A percentile compares a stretch with the other conserved stretches of the same genome.
Conservation (phyloP, 2,113 vertebrate species). For the Sialia sialis region DNA sequence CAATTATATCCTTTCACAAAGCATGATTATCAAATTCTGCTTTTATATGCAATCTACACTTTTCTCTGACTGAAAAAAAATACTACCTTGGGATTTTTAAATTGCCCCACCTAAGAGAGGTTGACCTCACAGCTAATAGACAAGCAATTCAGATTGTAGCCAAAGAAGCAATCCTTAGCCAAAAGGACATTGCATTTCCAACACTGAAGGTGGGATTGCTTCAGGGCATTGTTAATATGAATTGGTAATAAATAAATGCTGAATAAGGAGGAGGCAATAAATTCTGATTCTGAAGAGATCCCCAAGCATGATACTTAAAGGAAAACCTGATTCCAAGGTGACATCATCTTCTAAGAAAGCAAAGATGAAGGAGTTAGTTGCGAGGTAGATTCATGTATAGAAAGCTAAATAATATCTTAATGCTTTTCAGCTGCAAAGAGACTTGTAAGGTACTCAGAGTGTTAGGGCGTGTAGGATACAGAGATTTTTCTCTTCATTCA, state of each 20-base stretch:
- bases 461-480: background rate
- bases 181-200: background rate
- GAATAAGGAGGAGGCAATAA: background rate
- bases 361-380: background rate
- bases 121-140: background rate
- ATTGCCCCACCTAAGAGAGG: background rate
- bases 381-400: background rate
- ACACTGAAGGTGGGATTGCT: fast-evolving
- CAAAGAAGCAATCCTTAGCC: background rate
- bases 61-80: background rate
- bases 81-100: background rate
- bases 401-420: background rate
- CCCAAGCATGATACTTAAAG: background rate
- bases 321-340: background rate
- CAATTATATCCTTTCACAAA: background rate
- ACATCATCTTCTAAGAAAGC: background rate
- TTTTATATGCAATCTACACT: background rate
- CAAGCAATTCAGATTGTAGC: background rate
- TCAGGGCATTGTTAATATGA: background rate
- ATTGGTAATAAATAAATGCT: background rate
- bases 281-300: background rate
- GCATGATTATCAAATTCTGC: background rate
- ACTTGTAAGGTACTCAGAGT: background rate
- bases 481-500: background rate
- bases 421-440: background rate